These are phyloP conservation scores for Branchipolynoe longqiensis DNA, from an alignment of 2,888 invertebrate genomes.

Conservation along the genomic window DNA sequence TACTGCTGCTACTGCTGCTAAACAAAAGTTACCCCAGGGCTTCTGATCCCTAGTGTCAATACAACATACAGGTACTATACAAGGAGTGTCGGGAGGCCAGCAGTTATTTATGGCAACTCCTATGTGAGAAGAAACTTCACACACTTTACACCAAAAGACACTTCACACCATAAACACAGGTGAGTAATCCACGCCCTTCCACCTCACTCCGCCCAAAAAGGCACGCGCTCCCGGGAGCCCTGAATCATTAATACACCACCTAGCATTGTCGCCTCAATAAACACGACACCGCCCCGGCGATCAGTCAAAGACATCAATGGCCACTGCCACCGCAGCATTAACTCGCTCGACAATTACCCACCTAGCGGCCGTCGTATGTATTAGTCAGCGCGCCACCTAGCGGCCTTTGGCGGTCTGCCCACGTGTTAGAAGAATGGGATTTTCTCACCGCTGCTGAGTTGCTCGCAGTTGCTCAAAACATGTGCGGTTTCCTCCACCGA, in stretches of 20 bases:
- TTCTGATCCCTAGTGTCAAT: no score
- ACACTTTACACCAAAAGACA: no score
- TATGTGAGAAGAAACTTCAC: no score
- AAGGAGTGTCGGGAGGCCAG: no score
- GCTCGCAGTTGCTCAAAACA: slow-evolving; percentile 16
- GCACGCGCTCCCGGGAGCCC: no score
- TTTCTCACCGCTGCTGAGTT: neutral
- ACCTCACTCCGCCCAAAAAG: neutral
- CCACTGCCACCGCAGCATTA: neutral
- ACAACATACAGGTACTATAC: no score
- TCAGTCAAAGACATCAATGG: slow-evolving; percentile 49
- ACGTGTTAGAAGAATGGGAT: slow-evolving; percentile 21
- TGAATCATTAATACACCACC: slow-evolving; percentile 32
- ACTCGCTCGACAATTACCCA: neutral
- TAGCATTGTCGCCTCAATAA: slow-evolving; percentile 15
- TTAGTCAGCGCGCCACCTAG: slow-evolving; percentile 12
- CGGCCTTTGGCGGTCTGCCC: slow-evolving; percentile 1
- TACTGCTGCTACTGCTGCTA: no score
- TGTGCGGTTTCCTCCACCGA: neutral
- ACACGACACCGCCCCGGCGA: neutral
- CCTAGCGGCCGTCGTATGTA: slow-evolving; percentile 27
- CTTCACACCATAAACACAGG: neutral
- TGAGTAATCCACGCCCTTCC: slow-evolving; percentile 1
- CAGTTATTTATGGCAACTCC: no score
- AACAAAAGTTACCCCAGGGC: no score